phyloP scores from a whole-genome alignment of 2,888 invertebrate species.

The Notodonta dromedarius region DNA sequence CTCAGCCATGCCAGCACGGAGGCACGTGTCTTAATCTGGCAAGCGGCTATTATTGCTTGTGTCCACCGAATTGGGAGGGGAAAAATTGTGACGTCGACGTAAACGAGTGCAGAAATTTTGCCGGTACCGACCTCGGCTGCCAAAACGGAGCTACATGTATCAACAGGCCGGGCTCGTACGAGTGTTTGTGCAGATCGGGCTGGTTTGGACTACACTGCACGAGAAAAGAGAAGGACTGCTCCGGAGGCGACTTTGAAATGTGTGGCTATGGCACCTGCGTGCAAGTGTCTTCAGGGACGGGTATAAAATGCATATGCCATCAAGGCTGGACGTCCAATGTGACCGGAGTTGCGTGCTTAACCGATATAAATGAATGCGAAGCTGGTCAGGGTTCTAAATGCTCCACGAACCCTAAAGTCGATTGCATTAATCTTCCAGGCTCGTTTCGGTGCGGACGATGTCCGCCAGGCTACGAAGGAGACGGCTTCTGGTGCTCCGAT shows the following conservation, averaged over 20 bases:
- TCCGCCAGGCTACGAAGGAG: slow-evolving; percentile 93
- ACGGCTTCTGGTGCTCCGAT: slow-evolving; percentile 93
- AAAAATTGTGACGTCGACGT: slow-evolving; percentile 90
- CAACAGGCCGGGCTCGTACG: slow-evolving; percentile 91
- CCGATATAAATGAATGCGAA: slow-evolving; percentile 96
- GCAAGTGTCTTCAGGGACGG: slow-evolving; percentile 83
- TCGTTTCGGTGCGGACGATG: slow-evolving; percentile 95
- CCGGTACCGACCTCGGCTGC: slow-evolving; percentile 95
- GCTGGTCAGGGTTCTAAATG: slow-evolving; percentile 87
- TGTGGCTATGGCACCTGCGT: slow-evolving; percentile 96
- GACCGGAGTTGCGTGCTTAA: slow-evolving; percentile 88
- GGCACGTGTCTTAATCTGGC: slow-evolving; percentile 91
- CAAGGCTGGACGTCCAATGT: slow-evolving; percentile 94
- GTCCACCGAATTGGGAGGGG: slow-evolving; percentile 90
- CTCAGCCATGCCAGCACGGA: slow-evolving; percentile 92
- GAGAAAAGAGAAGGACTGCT: slow-evolving; percentile 89
- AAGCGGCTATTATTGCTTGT: slow-evolving; percentile 89
- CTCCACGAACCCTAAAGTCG: slow-evolving; percentile 90
- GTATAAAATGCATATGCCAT: slow-evolving; percentile 92
- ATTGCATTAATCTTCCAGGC: slow-evolving; percentile 96
- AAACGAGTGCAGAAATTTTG: slow-evolving; percentile 92
- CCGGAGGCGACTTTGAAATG: slow-evolving; percentile 87
- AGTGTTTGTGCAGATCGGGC: slow-evolving; percentile 90
- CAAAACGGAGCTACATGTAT: slow-evolving; percentile 95
- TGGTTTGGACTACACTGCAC: slow-evolving; percentile 95